phyloP scores from a whole-genome alignment of 2,797 vertebrate species.

The Tympanoctomys barrerae region DNA sequence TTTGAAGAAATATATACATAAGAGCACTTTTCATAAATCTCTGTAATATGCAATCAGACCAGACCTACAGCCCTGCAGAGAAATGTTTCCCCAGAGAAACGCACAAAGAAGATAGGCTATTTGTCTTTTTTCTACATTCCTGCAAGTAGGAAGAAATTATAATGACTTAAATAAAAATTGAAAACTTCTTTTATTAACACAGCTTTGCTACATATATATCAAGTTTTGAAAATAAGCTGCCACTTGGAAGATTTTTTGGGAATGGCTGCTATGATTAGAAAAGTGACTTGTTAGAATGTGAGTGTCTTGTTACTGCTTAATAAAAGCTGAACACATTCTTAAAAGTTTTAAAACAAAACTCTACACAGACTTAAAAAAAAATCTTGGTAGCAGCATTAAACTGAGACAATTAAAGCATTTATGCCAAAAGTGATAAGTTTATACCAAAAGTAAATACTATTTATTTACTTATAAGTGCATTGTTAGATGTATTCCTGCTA shows the following conservation, averaged over 20 bases:
- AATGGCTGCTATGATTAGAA: neutral
- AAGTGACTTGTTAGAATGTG: constrained; percentile 31
- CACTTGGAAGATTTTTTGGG: constrained; percentile 10
- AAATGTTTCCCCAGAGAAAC: neutral
- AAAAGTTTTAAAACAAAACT: too few species aligned
- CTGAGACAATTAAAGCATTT: neutral
- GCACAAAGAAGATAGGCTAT: neutral
- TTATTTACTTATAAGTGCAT: too few species aligned
- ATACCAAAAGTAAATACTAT: too few species aligned
- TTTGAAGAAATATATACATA: neutral
- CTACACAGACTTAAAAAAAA: too few species aligned
- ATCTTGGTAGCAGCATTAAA: too few species aligned
- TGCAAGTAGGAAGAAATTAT: constrained; percentile 44
- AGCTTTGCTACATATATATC: neutral
- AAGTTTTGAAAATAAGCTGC: neutral
- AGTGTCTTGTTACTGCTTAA: neutral
- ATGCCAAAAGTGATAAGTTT: neutral
- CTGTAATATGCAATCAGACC: neutral
- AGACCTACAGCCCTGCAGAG: neutral
- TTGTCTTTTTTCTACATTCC: neutral
- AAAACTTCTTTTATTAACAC: constrained; percentile 16
- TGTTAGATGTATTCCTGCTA: neutral
- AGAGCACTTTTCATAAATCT: neutral
- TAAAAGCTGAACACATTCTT: too few species aligned
- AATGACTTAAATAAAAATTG: neutral